Base-by-base conservation (phyloP, 2,113 vertebrate species). In the Choloepus hoffmanni region DNA sequence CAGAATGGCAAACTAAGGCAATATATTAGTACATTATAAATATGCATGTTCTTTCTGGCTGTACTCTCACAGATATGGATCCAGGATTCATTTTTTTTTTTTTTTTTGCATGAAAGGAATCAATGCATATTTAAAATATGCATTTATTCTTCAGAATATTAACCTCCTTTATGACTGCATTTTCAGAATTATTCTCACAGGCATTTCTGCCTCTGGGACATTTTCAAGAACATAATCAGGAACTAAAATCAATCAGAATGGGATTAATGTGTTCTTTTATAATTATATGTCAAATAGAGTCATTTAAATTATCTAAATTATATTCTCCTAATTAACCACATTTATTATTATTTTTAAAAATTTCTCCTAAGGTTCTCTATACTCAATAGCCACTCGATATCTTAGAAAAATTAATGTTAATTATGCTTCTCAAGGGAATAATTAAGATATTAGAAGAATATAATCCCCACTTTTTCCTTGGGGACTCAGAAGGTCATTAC, bases 361-460 rank as follows among this genome's bases (percentile, higher is more conserved):
- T 24, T 90, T 76, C 18, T n/a, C 70, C 43, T 63, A 48, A 63
- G 10, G n/a, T 62, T 86, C 10, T 63, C 78, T 74, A 60, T 85
- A 55, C 26, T 92, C 67, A 73, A 58, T 40, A 50, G 16, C 12
- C 48, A 92, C 43, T 23, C 74, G 4, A 18, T 89, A 23, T 36
- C 48, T 62, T 85, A 62, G 21, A 36, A 85, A 86, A 93, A 82
- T 45, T 33, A 76, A 68, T 83, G 21, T 86, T 68, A 88, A 73
- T 73, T 89, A 78, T 91, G 15, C 40, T 89, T 88, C 40, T 91
- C 16, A 26, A 77, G 28, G 26, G 24, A 77, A 48, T 68, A 92
- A 21, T 78, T 65, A 82, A 60, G 23, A 10, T 62, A 19, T 23
- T 62, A 67, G 33, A 36, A 74, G 26, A 86, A 43, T 87, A 85